Conservation (phyloP, 2,888 invertebrate species). For the Megaustenia siamemsis region DNA sequence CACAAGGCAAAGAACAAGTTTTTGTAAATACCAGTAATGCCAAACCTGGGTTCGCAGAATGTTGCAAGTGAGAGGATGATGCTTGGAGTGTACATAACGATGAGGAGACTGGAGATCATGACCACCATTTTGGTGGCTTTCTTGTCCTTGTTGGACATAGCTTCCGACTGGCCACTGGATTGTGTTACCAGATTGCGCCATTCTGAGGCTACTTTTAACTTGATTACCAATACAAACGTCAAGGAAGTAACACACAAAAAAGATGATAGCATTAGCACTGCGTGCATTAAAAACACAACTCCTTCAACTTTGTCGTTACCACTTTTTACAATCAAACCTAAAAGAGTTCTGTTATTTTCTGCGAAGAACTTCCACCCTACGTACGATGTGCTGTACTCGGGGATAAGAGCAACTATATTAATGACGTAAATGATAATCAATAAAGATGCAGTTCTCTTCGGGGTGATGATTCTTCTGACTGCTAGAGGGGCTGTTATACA, state of each 20-base stretch:
- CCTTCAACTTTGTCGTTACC: background rate
- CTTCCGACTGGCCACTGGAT: background rate
- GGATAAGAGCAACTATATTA: background rate
- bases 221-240: background rate
- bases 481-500: slow-evolving; percentile 15
- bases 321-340: background rate
- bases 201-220: background rate
- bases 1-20: too few species aligned
- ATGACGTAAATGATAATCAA: background rate
- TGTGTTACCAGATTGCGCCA: background rate
- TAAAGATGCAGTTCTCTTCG: background rate
- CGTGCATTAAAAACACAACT: background rate
- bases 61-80: background rate
- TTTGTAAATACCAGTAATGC: too few species aligned
- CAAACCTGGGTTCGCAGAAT: slow-evolving; percentile 3
- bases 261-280: background rate
- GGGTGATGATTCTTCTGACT: slow-evolving; percentile 20
- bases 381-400: background rate
- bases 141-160: background rate
- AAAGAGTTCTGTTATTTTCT: background rate
- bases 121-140: slow-evolving; percentile 9
- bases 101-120: background rate
- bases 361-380: slow-evolving; percentile 36
- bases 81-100: slow-evolving; percentile 3
- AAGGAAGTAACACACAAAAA: background rate